These are phyloP conservation scores for Caenorhabditis uteleia DNA, from an alignment of 2,888 invertebrate genomes.

Conservation along the genomic window DNA sequence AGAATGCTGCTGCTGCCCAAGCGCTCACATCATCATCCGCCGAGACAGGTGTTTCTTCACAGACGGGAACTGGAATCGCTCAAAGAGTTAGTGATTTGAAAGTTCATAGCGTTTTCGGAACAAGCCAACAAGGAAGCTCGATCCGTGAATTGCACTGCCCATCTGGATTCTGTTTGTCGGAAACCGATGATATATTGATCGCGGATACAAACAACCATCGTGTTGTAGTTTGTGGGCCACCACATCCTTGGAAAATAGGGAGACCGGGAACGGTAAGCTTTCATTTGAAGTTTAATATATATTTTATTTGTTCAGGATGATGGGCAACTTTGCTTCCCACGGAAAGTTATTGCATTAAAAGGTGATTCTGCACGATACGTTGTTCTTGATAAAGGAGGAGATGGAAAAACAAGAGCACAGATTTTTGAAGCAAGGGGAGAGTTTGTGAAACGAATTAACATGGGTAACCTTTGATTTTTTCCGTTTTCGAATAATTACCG, in stretches of 20 bases:
- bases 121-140: conserved; percentile 48
- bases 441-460: conserved; percentile 50
- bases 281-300: conserved; percentile 3
- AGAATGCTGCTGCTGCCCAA: conserved; percentile 9
- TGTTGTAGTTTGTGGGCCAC: conserved; percentile 57
- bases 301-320: conserved; percentile 40
- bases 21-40: conserved; percentile 7
- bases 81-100: conserved; percentile 34
- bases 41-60: not conserved
- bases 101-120: conserved; percentile 49
- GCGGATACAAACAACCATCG: conserved; percentile 67
- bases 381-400: conserved; percentile 52
- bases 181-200: conserved; percentile 62
- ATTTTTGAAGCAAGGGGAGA: conserved; percentile 52
- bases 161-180: conserved; percentile 60
- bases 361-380: conserved; percentile 49
- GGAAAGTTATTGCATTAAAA: conserved; percentile 56
- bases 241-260: conserved; percentile 57
- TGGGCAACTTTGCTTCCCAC: conserved; percentile 62
- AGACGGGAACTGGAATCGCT: not conserved
- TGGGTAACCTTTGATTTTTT: conserved; percentile 19
- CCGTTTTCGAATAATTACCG: not conserved
- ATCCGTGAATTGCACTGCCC: conserved; percentile 62
- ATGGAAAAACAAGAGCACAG: conserved; percentile 51
- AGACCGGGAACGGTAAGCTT: conserved; percentile 45